Base-by-base conservation (phyloP, 2,888 invertebrate species). In the Leptogaster cylindrica region DNA sequence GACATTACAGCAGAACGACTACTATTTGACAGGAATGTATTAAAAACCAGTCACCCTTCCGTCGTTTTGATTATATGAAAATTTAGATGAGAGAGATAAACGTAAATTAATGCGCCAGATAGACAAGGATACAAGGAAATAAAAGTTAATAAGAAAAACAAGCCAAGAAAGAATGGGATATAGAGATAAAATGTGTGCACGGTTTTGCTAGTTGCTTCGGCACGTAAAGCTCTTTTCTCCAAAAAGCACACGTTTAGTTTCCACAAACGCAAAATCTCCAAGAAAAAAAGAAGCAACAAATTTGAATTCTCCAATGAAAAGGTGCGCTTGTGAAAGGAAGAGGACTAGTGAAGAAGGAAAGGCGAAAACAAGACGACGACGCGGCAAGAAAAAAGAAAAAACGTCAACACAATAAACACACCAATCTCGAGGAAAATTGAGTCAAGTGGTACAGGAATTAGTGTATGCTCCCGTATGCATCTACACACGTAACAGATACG, bases 1-100 rank as follows among this genome's bases (percentile, higher is more conserved):
- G 14, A 12, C 55, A 23, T 55, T 31, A 55, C 55, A 55, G 39
- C 39, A 39, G 39, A 39, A 55, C 23, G 55, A 36, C 55, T 55
- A 55, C 55, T 39, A 55, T 55, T 55, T 55, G 55, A 55, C 55
- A 55, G 55, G 39, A 55, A 55, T 55, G 55, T 55, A 55, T 55
- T 36, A 55, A 55, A 55, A 55, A 2, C 36, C 36, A 55, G 55
- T 39, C 55, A 55, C 55, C 55, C 55, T 55, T 55, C 39, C 55
- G 39, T 36, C 55, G 55, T 55, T 55, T 55, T 55, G 55, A 55
- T 55, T 55, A 55, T 23, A 55, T 36, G 39, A 55, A 41, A 55
- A 55, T 55, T 55, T 55, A 55, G 55, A 55, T 55, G 36, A 55
- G 28, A 55, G 55, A 55, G 55, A 55, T 39, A 55, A 36, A 55